phyloP scores from a whole-genome alignment of 2,113 vertebrate genomes.

The Pongo abelii region DNA sequence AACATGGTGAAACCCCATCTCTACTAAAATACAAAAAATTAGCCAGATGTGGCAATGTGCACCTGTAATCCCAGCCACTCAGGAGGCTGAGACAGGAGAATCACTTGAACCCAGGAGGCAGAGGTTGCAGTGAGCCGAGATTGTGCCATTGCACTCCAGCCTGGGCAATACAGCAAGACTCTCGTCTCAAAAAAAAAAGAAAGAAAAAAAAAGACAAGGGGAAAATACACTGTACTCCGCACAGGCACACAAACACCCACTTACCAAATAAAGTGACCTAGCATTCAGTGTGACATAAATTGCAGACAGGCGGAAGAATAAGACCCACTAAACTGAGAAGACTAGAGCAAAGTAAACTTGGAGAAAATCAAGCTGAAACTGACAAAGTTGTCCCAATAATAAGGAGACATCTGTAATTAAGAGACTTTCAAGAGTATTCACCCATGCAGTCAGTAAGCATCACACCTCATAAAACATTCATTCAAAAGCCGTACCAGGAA shows the following conservation, averaged over 20 bases:
- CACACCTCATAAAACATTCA: conserved; percentile 66
- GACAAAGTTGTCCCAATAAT: not conserved
- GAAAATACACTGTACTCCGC: not conserved
- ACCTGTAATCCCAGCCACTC: too few relatives aligned
- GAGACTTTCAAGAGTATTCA: conserved; percentile 40
- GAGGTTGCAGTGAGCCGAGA: too few relatives aligned
- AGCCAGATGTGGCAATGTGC: too few relatives aligned
- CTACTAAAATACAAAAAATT: too few relatives aligned
- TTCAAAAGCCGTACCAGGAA: conserved; percentile 5
- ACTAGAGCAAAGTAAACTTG: not conserved
- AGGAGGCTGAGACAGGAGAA: too few relatives aligned
- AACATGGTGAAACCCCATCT: too few relatives aligned
- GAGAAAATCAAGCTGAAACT: not conserved
- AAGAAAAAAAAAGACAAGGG: too few relatives aligned
- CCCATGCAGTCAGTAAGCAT: conserved; percentile 24
- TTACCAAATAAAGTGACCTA: not conserved
- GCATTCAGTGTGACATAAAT: not conserved
- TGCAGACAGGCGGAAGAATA: not conserved
- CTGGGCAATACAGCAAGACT: too few relatives aligned
- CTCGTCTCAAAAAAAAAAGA: too few relatives aligned
- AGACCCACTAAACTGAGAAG: not conserved
- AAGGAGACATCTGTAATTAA: conserved; percentile 68
- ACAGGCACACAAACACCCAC: not conserved
- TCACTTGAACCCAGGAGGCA: too few relatives aligned
- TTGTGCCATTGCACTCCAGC: too few relatives aligned